Conservation (phyloP, 2,888 invertebrate species). For the Glyphotaelius pellucidus region DNA sequence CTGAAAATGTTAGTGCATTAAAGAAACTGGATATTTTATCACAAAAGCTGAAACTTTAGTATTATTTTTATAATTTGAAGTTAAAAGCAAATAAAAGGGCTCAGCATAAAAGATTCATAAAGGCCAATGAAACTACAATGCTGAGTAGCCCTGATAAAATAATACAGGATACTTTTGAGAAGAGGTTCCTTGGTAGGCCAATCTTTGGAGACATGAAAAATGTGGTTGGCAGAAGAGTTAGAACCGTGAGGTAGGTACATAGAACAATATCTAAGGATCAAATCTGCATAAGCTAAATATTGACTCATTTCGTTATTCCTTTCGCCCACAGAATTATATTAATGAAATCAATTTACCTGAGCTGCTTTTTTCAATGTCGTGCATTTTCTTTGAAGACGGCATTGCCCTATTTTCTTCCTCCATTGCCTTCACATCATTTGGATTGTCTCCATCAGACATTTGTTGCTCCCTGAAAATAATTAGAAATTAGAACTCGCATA, state of each 20-base stretch:
- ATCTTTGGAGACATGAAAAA: background rate
- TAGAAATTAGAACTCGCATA: background rate
- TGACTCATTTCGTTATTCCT: too few species aligned
- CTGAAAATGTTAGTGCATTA: background rate
- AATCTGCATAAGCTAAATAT: too few species aligned
- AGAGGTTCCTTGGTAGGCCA: background rate
- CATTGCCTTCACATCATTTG: constrained; percentile 74
- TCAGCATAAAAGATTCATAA: background rate
- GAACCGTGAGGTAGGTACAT: too few species aligned
- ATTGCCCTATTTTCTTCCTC: constrained; percentile 76
- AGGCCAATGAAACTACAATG: background rate
- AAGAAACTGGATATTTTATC: background rate
- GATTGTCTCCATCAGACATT: constrained; percentile 75
- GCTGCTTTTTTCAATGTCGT: constrained; percentile 64
- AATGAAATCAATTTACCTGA: constrained; percentile 55
- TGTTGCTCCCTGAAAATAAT: constrained; percentile 71
- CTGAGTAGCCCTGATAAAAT: background rate
- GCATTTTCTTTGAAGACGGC: constrained; percentile 69
- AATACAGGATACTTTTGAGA: background rate
- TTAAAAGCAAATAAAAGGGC: too few species aligned
- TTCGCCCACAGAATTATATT: too few species aligned
- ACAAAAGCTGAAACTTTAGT: background rate
- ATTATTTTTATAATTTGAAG: background rate
- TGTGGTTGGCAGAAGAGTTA: background rate
- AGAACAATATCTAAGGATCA: background rate